These are phyloP conservation scores for Malachius bipustulatus DNA, from an alignment of 2,888 invertebrate genomes.

Conservation along the genomic window DNA sequence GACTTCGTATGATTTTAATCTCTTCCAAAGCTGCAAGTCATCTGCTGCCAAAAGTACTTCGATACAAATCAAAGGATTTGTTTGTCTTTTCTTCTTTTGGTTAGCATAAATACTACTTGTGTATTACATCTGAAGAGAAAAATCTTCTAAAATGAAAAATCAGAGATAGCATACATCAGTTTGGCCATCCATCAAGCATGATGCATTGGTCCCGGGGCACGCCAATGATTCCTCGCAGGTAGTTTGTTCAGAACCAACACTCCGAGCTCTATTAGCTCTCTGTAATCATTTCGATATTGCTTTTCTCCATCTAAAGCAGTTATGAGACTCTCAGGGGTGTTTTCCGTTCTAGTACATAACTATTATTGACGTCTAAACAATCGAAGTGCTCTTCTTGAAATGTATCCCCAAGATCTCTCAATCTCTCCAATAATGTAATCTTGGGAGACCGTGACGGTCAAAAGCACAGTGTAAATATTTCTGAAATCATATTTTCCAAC, in stretches of 20 bases:
- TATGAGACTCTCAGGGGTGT: slow-evolving; percentile 3
- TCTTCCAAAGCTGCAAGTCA: slow-evolving; percentile 2
- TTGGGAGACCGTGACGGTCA: neutral
- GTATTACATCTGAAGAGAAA: slow-evolving; percentile 1
- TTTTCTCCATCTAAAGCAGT: slow-evolving; percentile 1
- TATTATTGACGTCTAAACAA: no score
- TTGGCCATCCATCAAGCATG: slow-evolving; percentile 1
- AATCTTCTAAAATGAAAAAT: no score
- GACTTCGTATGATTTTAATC: slow-evolving; percentile 1
- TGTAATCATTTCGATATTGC: neutral
- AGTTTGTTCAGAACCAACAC: neutral
- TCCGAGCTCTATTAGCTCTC: neutral
- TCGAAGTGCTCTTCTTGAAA: neutral
- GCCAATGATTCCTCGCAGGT: slow-evolving; percentile 2
- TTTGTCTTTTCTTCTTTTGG: slow-evolving; percentile 1
- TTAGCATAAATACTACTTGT: slow-evolving; percentile 1
- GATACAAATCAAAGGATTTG: neutral
- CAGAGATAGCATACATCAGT: neutral
- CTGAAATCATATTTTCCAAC: neutral
- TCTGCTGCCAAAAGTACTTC: slow-evolving; percentile 3
- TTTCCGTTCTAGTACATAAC: slow-evolving; percentile 1
- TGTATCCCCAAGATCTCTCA: neutral
- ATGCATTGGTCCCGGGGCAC: slow-evolving; percentile 2
- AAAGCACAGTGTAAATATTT: neutral
- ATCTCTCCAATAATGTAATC: slow-evolving; percentile 1